Conservation (phyloP, 2,113 vertebrate species). For the Podarcis cretensis region DNA sequence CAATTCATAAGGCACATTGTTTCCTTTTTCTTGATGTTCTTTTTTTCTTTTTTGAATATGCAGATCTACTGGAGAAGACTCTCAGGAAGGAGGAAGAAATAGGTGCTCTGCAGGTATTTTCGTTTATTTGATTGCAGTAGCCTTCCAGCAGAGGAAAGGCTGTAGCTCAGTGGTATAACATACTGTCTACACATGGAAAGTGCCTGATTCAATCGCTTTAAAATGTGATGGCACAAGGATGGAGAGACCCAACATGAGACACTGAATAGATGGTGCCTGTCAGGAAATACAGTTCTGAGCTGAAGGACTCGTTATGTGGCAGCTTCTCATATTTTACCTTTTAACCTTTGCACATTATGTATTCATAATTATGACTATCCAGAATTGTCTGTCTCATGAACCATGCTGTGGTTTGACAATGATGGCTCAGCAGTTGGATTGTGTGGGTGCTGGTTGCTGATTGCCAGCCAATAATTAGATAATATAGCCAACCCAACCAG, state of each 20-base stretch:
- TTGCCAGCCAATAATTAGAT: neutral
- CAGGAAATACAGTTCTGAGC: neutral
- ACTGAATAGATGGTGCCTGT: neutral
- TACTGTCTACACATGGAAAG: neutral
- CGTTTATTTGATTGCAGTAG: conserved; percentile 14
- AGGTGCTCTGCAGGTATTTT: conserved; percentile 86
- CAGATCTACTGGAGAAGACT: conserved; percentile 86
- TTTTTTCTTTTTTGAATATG: conserved; percentile 60
- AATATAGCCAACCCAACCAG: conserved; percentile 10
- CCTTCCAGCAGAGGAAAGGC: neutral
- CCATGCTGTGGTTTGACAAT: conserved; percentile 6
- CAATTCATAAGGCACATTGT: neutral
- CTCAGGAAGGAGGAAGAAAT: conserved; percentile 89
- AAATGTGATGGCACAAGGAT: neutral
- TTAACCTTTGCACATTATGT: neutral
- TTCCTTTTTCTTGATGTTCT: conserved; percentile 33
- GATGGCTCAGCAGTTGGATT: conserved; percentile 9
- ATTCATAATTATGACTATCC: neutral
- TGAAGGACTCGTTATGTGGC: neutral
- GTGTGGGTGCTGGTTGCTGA: conserved; percentile 15
- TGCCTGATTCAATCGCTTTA: neutral
- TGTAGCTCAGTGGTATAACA: neutral
- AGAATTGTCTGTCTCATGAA: neutral
- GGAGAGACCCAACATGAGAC: neutral
- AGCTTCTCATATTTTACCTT: neutral